Evolutionary conservation across 2,888 invertebrate species (phyloP), one percentile per base, ranked within the genome.

Genomic region (Ormyrus nitidulus): DNA sequence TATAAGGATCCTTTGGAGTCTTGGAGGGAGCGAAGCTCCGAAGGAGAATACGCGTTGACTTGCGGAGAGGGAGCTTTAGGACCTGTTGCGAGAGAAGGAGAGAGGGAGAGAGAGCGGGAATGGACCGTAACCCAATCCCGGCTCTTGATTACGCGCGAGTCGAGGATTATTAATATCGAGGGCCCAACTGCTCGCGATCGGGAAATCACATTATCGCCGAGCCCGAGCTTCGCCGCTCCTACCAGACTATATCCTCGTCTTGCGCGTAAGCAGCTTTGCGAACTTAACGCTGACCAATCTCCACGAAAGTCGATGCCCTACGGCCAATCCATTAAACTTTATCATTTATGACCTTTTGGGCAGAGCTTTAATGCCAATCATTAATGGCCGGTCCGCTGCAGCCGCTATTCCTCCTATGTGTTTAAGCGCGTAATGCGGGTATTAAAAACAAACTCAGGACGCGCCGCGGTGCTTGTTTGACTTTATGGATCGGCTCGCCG

Each of bases 101-200:
- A 53, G 69, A 44, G 19, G 6, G 19, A 19, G 68, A 6, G 49
- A 34, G 8, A 62, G 68, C 46, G 79, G 34, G 75, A 73, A 77
- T 73, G 59, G 77, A 81, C 56, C 77, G 77, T 74, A 81, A 81
- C 80, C 69, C 70, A 77, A 81, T 81, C 80, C 70, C 10, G 58
- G 34, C 34, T 76, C 81, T 72, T 76, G 79, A 79, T 75, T 76
- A 79, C 80, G 71, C 49, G 62, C 65, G 46, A 59, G 70, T 73
- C 77, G 69, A 64, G 71, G 79, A 82, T 82, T 82, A 82, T 82
- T 82, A 82, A 82, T 80, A 82, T 74, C 68, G 75, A 75, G 62
- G 48, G 34, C 34, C 11, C 51, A 53, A 51, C 53, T 59, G 51
- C 6, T n/a, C 61, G 68, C 70, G 70, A 71, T 70, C 74, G 78